These are phyloP conservation scores for Gymnopithys bicolor DNA, from an alignment of 2,797 vertebrate species.

Conservation along the genomic window DNA sequence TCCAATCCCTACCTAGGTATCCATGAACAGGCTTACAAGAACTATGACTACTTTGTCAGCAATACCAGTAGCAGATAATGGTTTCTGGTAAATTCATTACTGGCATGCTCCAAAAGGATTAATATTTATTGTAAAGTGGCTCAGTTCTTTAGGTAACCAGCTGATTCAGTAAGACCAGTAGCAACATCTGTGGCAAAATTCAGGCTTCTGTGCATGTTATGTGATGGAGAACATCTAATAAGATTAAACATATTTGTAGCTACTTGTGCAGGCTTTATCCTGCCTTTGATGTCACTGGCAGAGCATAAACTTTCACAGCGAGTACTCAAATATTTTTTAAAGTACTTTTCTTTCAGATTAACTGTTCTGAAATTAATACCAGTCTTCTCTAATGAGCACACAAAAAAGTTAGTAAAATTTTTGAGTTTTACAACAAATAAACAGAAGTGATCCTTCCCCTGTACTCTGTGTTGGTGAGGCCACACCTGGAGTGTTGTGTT, in stretches of 20 bases:
- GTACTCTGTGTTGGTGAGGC: no score
- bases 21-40: conserved; percentile 6
- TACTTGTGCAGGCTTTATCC: background rate
- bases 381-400: background rate
- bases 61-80: background rate
- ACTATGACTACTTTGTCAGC: conserved; percentile 32
- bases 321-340: background rate
- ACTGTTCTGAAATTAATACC: background rate
- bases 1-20: conserved; percentile 18
- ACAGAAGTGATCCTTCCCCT: background rate
- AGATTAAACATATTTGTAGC: background rate
- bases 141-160: background rate
- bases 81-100: conserved; percentile 41
- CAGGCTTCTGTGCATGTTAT: background rate
- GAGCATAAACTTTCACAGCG: background rate
- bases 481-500: no score
- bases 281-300: background rate
- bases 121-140: background rate
- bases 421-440: background rate
- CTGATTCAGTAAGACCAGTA: background rate
- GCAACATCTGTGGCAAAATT: background rate
- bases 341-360: background rate
- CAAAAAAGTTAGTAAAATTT: background rate
- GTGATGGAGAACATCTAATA: background rate
- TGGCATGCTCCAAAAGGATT: conserved; percentile 20